These are phyloP conservation scores for Heliconius himera DNA, from an alignment of 1,140 invertebrate genomes.

Conservation along the genomic window DNA sequence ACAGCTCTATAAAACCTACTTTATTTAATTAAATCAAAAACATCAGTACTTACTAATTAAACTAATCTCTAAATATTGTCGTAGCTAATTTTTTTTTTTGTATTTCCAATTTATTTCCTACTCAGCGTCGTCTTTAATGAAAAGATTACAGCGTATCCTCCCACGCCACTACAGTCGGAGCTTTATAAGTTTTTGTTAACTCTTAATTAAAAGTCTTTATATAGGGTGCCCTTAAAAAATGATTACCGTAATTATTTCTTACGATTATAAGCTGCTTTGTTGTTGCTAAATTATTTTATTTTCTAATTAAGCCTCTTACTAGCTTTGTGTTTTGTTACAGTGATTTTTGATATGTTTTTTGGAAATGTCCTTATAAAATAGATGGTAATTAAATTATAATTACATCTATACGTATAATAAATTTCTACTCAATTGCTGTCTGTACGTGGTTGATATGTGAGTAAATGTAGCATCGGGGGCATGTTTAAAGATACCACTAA, in stretches of 20 bases:
- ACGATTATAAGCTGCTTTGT: neutral
- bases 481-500: no score
- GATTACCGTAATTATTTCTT: slow-evolving; percentile 3
- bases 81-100: slow-evolving; percentile 8
- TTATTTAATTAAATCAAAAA: no score
- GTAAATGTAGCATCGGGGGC: no score
- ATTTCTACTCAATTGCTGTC: no score
- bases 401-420: no score
- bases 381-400: neutral
- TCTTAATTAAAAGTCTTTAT: slow-evolving; percentile 3
- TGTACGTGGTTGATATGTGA: no score
- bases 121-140: slow-evolving; percentile 15
- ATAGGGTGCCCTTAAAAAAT: neutral
- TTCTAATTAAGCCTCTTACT: neutral
- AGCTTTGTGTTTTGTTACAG: neutral
- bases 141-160: slow-evolving; percentile 22
- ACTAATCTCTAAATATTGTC: slow-evolving; percentile 2
- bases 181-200: neutral
- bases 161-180: slow-evolving; percentile 17
- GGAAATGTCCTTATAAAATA: neutral
- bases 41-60: neutral
- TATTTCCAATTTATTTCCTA: slow-evolving; percentile 17
- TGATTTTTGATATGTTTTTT: neutral
- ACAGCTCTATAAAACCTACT: no score
- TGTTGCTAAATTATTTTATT: neutral